phyloP scores from a whole-genome alignment of 2,797 vertebrate species.

The Helostoma temminkii region DNA sequence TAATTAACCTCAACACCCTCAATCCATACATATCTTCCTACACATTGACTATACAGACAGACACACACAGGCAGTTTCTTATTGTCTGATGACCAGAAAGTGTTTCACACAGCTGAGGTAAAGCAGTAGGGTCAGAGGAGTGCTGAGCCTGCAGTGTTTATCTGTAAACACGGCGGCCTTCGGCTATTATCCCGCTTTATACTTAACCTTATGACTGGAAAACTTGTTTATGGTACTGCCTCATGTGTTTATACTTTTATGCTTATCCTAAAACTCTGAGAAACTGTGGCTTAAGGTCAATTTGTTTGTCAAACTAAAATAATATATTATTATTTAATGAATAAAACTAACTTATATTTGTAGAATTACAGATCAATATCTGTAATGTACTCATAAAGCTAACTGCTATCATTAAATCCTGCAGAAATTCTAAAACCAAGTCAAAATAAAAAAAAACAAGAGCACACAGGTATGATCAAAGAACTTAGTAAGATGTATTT shows the following conservation, averaged over 20 bases:
- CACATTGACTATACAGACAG: too few relatives aligned
- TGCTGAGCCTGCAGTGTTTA: conserved; percentile 62
- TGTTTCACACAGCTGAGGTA: conserved; percentile 12
- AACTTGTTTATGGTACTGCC: conserved; percentile 36
- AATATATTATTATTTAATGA: too few relatives aligned
- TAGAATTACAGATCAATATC: too few relatives aligned
- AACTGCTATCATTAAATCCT: too few relatives aligned
- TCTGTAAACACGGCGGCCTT: conserved; percentile 63
- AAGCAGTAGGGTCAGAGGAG: conserved; percentile 26
- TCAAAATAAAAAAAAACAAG: too few relatives aligned
- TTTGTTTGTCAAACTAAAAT: too few relatives aligned
- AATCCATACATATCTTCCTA: background rate
- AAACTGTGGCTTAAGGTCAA: conserved; percentile 4
- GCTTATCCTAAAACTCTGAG: conserved; percentile 20
- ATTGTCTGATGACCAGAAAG: conserved; percentile 14
- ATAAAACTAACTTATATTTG: too few relatives aligned
- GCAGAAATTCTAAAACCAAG: too few relatives aligned
- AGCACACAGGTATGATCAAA: too few relatives aligned
- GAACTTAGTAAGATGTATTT: too few relatives aligned
- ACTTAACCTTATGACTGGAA: conserved; percentile 41
- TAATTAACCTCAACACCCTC: conserved; percentile 7
- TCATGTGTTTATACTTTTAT: conserved; percentile 10
- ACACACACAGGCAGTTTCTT: background rate
- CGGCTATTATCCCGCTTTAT: conserved; percentile 45
- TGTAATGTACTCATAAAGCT: too few relatives aligned